phyloP scores from a whole-genome alignment of 2,113 vertebrate genomes.

The Amphilophus citrinellus region DNA sequence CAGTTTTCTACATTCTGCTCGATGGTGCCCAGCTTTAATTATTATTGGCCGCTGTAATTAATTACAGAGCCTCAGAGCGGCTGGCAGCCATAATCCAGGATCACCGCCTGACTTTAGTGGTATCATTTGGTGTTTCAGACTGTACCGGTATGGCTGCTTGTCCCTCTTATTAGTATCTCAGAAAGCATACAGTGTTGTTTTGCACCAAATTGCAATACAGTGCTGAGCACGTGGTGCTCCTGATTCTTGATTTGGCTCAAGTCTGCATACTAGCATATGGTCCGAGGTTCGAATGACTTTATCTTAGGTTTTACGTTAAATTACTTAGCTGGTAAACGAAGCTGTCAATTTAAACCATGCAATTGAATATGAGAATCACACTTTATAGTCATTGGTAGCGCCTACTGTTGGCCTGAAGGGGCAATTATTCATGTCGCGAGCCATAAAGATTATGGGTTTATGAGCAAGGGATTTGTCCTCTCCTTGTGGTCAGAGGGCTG shows the following conservation, averaged over 20 bases:
- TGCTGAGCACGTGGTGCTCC: background rate
- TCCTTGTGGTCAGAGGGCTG: conserved; percentile 55
- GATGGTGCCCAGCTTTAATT: conserved; percentile 58
- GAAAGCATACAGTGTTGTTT: background rate
- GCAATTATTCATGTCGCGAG: conserved; percentile 50
- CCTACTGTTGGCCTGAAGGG: conserved; percentile 45
- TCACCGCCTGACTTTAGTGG: conserved; percentile 33
- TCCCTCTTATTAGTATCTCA: background rate
- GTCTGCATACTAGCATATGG: conserved; percentile 26
- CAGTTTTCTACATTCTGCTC: conserved; percentile 52
- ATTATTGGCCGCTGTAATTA: conserved; percentile 72
- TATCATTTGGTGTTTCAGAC: conserved; percentile 24
- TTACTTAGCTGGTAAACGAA: conserved; percentile 34
- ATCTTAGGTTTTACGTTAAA: conserved; percentile 19
- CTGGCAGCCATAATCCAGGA: conserved; percentile 49
- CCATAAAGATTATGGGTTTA: conserved; percentile 68
- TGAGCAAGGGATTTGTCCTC: conserved; percentile 67
- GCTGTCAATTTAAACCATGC: conserved; percentile 35
- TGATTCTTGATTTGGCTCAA: conserved; percentile 14
- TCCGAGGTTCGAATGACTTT: conserved; percentile 28
- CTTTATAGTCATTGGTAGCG: conserved; percentile 35
- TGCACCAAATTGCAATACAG: background rate
- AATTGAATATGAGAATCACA: conserved; percentile 12
- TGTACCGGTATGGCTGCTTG: background rate
- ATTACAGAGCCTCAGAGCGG: conserved; percentile 51